A percentile compares a stretch with the other conserved stretches of the same genome.
Evolutionary conservation across 2,113 vertebrate genomes (phyloP).

Genomic region (Microtus pennsylvanicus): DNA sequence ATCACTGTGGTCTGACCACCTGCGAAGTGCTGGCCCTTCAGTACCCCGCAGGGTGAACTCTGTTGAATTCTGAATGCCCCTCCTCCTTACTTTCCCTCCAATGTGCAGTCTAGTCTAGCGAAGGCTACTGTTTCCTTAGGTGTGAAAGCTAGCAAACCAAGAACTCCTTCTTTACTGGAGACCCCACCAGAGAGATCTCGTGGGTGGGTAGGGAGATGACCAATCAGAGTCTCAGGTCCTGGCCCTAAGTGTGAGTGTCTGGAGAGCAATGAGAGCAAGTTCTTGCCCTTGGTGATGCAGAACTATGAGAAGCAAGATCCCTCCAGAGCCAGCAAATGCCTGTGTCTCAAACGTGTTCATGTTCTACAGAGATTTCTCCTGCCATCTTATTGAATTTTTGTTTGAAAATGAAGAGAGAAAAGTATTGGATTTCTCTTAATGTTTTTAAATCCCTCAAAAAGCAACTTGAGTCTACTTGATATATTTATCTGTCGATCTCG

Average conservation of each 20-base stretch:
- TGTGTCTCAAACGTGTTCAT: too few species aligned
- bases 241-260: not conserved
- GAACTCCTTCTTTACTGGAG: not conserved
- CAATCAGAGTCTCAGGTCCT: too few species aligned
- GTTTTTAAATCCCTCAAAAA: slow-evolving; percentile 51
- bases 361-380: not conserved
- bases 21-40: accelerated
- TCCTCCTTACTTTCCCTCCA: not conserved
- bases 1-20: not conserved
- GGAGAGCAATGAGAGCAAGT: not conserved
- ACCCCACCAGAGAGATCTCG: too few species aligned
- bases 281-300: too few species aligned
- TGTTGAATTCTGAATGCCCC: too few species aligned
- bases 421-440: not conserved
- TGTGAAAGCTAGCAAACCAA: not conserved
- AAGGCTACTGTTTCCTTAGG: not conserved
- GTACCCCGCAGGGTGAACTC: too few species aligned
- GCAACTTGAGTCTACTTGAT: slow-evolving; percentile 27
- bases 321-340: accelerated
- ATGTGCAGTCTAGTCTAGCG: too few species aligned
- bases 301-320: not conserved
- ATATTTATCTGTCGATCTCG: not conserved
- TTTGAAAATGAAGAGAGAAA: not conserved
- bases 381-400: not conserved
- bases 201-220: not conserved